These are phyloP conservation scores for Cacatua alba DNA, from an alignment of 2,113 vertebrate genomes.

Conservation along the genomic window DNA sequence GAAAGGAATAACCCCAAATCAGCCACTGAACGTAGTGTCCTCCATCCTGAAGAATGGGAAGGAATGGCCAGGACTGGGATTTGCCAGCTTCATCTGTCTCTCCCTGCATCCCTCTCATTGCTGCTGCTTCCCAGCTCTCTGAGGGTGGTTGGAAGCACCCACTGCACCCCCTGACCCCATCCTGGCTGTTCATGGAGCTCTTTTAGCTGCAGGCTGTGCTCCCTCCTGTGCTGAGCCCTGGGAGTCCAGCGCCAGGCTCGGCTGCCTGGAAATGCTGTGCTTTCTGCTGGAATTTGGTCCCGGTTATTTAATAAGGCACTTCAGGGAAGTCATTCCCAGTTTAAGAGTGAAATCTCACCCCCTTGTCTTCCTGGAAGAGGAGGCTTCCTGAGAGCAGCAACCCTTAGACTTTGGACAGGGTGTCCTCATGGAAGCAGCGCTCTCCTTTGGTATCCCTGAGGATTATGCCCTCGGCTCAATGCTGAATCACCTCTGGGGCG, in stretches of 20 bases:
- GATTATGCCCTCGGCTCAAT: background rate
- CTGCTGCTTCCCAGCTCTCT: background rate
- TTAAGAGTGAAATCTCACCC: background rate
- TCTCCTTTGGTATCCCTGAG: background rate
- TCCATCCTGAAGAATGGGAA: background rate
- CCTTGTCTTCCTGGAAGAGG: background rate
- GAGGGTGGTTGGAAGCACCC: background rate
- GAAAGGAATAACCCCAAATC: background rate
- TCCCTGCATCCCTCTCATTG: background rate
- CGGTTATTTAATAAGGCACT: background rate
- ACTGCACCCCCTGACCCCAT: background rate
- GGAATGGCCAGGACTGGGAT: background rate
- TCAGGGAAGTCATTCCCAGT: conserved; percentile 29
- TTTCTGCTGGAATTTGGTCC: conserved; percentile 19
- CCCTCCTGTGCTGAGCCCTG: background rate
- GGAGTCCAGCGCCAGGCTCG: background rate
- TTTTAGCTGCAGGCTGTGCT: background rate
- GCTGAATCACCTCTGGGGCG: background rate
- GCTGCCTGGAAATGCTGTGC: conserved; percentile 2
- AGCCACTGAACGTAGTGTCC: background rate
- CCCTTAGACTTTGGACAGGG: conserved; percentile 51
- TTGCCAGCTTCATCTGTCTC: rapidly evolving
- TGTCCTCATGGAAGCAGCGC: background rate
- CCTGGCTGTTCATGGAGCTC: background rate
- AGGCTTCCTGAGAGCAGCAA: background rate